Evolutionary conservation across 1,140 invertebrate genomes (phyloP), one percentile per base, ranked within the genome.

Genomic region (Agrypnia vestita): DNA sequence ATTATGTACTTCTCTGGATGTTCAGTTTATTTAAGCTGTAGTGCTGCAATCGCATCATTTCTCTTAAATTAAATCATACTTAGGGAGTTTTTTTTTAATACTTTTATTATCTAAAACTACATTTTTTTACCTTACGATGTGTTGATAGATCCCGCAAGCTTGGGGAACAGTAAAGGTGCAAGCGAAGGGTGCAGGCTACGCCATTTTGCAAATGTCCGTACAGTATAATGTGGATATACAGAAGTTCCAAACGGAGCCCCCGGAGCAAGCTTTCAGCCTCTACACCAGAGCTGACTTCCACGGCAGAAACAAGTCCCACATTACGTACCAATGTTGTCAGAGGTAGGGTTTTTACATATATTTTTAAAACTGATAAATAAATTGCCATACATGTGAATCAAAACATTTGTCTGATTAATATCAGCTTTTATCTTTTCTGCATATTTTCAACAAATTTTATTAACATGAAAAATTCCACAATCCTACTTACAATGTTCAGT

Each of bases 301-400:
- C 85, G 97, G 97, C 59, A 93, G 97, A 85, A 99, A 99, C 92
- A 95, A 96, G 90, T 98, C 97, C 85, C 96, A 97, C 82, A 96
- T 99, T 76, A 92, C 92, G 11, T 96, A 96, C 84, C 89, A 93
- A 53, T 93, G 93, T 81, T 97, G 96, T 87, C 95, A 96, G 86
- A 95, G 93, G 95, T 96, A 87, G 86, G 82, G 4, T 12, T 13
- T 73, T 35, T n/a, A n/a, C n/a, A n/a, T n/a, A n/a, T n/a, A n/a
- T n/a, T n/a, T n/a, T n/a, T n/a, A n/a, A n/a, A n/a, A n/a, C n/a
- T n/a, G n/a, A n/a, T n/a, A n/a, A n/a, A n/a, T n/a, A n/a, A n/a
- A n/a, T n/a, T n/a, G n/a, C n/a, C n/a, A n/a, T n/a, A n/a, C n/a
- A n/a, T n/a, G n/a, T n/a, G n/a, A n/a, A n/a, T n/a, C n/a, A n/a